phyloP scores from a whole-genome alignment of 2,797 vertebrate genomes.

The Enteromius trimaculatus region DNA sequence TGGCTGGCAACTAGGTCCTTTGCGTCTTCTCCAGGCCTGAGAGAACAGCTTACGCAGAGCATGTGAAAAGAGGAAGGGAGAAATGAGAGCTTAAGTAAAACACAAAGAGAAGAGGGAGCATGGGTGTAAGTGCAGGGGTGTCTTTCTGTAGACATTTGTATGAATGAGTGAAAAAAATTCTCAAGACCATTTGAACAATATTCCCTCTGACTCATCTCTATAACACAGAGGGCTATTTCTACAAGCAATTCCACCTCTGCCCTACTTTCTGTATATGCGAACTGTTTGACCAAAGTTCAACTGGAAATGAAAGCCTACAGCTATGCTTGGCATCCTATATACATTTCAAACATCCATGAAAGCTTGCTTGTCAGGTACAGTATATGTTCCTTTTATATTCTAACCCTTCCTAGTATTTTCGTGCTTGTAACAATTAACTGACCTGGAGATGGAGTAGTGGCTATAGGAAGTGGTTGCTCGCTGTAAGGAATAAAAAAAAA shows the following conservation, averaged over 20 bases:
- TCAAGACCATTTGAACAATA: constrained; percentile 73
- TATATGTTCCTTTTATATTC: background rate
- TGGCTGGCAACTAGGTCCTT: constrained; percentile 47
- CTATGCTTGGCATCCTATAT: background rate
- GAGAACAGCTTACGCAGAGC: constrained; percentile 18
- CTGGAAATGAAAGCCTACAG: constrained; percentile 52
- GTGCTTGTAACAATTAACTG: background rate
- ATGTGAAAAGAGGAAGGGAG: constrained; percentile 11
- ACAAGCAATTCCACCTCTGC: constrained; percentile 70
- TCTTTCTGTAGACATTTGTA: constrained; percentile 10
- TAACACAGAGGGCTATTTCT: constrained; percentile 68
- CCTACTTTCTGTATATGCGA: constrained; percentile 77
- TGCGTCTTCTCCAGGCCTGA: constrained; percentile 36
- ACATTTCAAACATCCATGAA: background rate
- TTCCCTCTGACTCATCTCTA: constrained; percentile 70
- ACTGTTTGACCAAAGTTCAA: constrained; percentile 76
- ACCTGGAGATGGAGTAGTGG: background rate
- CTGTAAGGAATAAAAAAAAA: background rate
- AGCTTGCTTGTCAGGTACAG: background rate
- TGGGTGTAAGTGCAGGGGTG: constrained; percentile 8
- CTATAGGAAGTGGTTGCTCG: background rate
- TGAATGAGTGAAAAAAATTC: background rate
- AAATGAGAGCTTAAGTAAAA: constrained; percentile 17
- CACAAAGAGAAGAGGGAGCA: constrained; percentile 14
- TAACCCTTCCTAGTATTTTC: background rate